These are phyloP conservation scores for Mustela nigripes DNA, from an alignment of 2,113 vertebrate genomes.

Conservation along the genomic window DNA sequence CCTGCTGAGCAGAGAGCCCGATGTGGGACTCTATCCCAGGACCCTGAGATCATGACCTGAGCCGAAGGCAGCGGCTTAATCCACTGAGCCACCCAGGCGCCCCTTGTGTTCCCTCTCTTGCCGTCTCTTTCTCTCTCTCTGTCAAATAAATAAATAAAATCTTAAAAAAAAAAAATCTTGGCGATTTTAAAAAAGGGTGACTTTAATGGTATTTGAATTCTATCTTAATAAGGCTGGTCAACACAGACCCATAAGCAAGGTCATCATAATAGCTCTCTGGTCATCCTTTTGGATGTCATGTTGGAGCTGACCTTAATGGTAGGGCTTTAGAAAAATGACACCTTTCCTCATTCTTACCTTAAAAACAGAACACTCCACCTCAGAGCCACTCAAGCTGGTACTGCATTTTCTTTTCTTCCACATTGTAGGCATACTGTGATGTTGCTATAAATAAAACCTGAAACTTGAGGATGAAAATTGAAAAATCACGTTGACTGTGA, in stretches of 20 bases:
- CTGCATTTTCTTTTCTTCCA: not conserved
- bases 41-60: too few relatives aligned
- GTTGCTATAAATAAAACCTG: not conserved
- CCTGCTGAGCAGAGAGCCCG: too few relatives aligned
- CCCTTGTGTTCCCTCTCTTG: too few relatives aligned
- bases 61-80: too few relatives aligned
- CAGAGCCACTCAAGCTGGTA: not conserved
- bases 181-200: not conserved
- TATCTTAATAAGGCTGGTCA: not conserved
- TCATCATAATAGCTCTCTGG: not conserved
- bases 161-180: too few relatives aligned
- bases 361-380: not conserved
- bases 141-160: too few relatives aligned
- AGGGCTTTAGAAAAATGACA: not conserved
- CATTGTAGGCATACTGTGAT: not conserved
- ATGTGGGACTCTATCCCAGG: too few relatives aligned
- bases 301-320: not conserved
- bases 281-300: not conserved
- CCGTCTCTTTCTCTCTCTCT: too few relatives aligned
- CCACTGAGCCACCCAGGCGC: too few relatives aligned
- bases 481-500: not conserved
- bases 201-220: not conserved
- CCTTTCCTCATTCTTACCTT: not conserved
- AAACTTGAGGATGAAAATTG: not conserved
- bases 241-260: not conserved